These are phyloP conservation scores for Fulica atra DNA, from an alignment of 2,113 vertebrate species.

Conservation along the genomic window DNA sequence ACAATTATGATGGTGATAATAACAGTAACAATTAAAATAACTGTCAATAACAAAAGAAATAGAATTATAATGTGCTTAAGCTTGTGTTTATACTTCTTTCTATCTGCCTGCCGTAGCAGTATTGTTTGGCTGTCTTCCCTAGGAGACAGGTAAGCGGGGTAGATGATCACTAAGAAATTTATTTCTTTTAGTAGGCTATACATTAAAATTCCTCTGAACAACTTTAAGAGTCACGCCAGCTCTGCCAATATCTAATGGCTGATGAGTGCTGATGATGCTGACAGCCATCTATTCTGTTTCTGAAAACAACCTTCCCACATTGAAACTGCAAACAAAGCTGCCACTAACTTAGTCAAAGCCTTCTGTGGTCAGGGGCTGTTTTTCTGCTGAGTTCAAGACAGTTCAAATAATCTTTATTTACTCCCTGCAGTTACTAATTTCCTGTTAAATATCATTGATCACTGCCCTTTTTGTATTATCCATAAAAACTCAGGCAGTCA, in stretches of 20 bases:
- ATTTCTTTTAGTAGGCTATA: not conserved
- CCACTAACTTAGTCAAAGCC: not conserved
- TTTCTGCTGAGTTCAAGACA: not conserved
- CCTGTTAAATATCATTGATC: not conserved
- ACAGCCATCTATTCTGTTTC: not conserved
- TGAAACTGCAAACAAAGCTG: not conserved
- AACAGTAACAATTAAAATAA: no score
- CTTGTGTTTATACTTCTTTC: not conserved
- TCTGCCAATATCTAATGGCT: not conserved
- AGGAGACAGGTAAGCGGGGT: not conserved
- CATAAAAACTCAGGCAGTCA: not conserved
- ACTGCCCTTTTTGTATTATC: not conserved
- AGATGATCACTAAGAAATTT: not conserved
- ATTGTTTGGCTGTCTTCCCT: not conserved
- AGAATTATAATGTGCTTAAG: not conserved
- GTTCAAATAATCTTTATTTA: not conserved
- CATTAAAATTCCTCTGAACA: not conserved
- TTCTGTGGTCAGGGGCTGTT: not conserved
- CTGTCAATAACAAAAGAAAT: not conserved
- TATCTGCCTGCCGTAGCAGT: not conserved
- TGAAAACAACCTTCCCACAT: not conserved
- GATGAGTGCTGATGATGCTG: not conserved
- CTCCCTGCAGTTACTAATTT: not conserved
- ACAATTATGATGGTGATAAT: not conserved
- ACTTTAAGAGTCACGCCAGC: not conserved